Conservation (phyloP, 2,113 vertebrate species). For the Setophaga petechia region DNA sequence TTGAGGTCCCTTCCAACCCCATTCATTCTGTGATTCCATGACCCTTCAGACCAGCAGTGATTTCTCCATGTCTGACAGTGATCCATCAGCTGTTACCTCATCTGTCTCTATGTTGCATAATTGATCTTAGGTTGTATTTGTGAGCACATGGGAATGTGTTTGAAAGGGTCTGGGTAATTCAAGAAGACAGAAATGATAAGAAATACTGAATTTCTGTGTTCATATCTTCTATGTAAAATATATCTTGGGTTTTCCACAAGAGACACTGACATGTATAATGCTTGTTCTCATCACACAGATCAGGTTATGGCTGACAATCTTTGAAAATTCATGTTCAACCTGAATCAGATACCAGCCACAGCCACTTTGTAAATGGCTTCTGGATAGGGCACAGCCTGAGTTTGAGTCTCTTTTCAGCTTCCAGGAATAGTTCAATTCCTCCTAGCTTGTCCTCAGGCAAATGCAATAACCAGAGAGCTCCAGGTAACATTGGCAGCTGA, state of each 20-base stretch:
- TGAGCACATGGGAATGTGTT: neutral
- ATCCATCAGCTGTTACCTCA: neutral
- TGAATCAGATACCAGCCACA: neutral
- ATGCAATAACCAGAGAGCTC: neutral
- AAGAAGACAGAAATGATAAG: neutral
- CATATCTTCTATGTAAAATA: neutral
- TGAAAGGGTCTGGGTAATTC: neutral
- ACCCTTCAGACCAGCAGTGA: neutral
- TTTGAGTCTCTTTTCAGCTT: neutral
- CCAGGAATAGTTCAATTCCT: neutral
- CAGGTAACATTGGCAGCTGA: neutral
- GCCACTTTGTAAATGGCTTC: neutral
- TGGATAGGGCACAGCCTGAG: neutral
- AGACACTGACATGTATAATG: neutral
- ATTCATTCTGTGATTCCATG: accelerated
- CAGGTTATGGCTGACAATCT: neutral
- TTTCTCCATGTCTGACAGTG: neutral
- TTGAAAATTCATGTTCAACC: neutral
- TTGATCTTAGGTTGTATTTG: neutral
- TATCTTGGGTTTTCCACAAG: neutral
- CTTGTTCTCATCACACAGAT: neutral
- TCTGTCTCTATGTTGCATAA: neutral
- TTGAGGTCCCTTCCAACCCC: neutral
- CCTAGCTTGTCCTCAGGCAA: neutral
- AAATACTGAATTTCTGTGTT: neutral